A percentile compares a stretch with the other conserved stretches of the same genome.
Evolutionary conservation across 2,888 invertebrate genomes (phyloP).

Genomic region (Pseudococcus viburni): DNA sequence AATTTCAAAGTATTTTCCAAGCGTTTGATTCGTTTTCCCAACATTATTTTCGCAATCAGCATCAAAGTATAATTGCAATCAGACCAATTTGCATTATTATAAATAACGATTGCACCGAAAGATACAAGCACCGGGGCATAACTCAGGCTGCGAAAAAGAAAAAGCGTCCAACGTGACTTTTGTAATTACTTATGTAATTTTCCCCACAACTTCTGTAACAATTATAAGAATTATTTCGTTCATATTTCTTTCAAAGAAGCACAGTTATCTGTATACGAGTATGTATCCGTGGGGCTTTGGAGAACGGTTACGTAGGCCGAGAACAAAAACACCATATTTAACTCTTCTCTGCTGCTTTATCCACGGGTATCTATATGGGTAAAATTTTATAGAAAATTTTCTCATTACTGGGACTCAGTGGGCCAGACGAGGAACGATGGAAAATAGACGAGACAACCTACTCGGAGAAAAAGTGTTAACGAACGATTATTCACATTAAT

Average conservation of each 20-base stretch:
- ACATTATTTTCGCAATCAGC: too few relatives aligned
- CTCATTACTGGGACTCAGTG: not conserved
- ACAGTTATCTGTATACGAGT: not conserved
- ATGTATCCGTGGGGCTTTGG: conserved; percentile 9
- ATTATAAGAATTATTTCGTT: conserved; percentile 27
- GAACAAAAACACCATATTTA: conserved; percentile 12
- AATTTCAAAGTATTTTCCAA: too few relatives aligned
- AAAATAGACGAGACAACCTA: not conserved
- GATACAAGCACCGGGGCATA: not conserved
- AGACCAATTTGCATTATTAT: not conserved
- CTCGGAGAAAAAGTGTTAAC: conserved; percentile 52
- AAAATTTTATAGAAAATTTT: conserved; percentile 30
- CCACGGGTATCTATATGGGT: not conserved
- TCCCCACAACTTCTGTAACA: not conserved
- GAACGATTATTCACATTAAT: conserved; percentile 57
- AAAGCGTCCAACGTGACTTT: not conserved
- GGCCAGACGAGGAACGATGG: not conserved
- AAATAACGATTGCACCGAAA: not conserved
- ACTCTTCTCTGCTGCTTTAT: not conserved
- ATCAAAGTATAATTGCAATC: not conserved
- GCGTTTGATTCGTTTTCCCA: too few relatives aligned
- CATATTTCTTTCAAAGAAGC: conserved; percentile 11
- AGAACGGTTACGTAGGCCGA: conserved; percentile 14
- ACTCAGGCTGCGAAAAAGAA: not conserved
- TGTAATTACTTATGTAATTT: not conserved